Evolutionary conservation across 2,113 vertebrate species (phyloP), one percentile per base, ranked within the genome.

Genomic region (Chionomys nivalis): DNA sequence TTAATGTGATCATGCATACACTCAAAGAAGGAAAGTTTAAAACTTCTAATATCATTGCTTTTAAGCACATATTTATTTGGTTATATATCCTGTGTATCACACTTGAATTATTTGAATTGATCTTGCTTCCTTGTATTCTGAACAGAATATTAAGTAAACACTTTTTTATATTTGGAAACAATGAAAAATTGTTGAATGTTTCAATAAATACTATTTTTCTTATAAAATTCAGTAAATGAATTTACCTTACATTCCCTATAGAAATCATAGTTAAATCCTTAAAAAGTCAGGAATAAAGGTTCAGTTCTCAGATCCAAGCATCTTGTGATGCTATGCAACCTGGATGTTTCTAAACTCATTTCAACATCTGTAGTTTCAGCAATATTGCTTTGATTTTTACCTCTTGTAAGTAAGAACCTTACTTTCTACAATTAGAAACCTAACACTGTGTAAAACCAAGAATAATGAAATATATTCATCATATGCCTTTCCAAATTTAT

Each of bases 401-500:
- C 42, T 52, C 12, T 87, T 96, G 0, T 89, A 90, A 90, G 42
- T 68, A 86, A 63, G 4, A 1, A 44, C 21, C 95, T 93, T 82
- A 73, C 5, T 8, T 95, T 13, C 4, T 93, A 79, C 72, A 79
- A 81, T 66, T 70, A 92, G 68, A 92, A 89, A 83, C 1, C 7
- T 33, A 87, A 58, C 3, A 11, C 2, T 93, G 47, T 55, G 6
- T 61, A 78, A 82, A 96, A 87, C 7, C 65, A n/a, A 83, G 8
- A 19, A 55, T 52, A 73, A 97, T 91, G 91, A 86, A 92, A 83
- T 76, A 66, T 66, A 77, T 39, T 79, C 0, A 21, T 87, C 24
- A 79, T 19, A 89, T 82, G 36, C 65, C 19, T 89, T 36, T 92
- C 8, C 36, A 93, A 91, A 93, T 77, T 61, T 91, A 77, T 77